Conservation (phyloP, 2,797 vertebrate species). For the Sebastes vulpes region DNA sequence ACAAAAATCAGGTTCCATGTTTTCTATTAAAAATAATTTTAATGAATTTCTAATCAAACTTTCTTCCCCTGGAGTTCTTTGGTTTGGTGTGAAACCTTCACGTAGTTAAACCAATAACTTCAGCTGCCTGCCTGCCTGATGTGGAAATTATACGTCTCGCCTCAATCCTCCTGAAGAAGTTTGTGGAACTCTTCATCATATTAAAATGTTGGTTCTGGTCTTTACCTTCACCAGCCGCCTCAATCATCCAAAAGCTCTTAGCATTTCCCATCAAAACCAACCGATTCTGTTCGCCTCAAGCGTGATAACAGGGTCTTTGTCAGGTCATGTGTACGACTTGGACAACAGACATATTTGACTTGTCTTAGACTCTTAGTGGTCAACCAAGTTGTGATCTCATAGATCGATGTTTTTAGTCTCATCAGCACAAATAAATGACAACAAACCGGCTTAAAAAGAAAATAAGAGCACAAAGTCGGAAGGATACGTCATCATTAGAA, state of each 20-base stretch:
- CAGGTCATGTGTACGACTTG: neutral
- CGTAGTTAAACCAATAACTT: slow-evolving; percentile 20
- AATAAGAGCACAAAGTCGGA: no score
- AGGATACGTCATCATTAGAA: no score
- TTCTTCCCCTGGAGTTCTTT: slow-evolving; percentile 25
- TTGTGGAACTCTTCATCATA: slow-evolving; percentile 3
- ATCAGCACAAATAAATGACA: no score
- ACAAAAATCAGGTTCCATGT: slow-evolving; percentile 6
- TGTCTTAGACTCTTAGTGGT: neutral
- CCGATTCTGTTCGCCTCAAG: neutral
- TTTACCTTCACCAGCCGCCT: neutral
- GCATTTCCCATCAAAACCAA: neutral
- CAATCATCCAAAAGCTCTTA: neutral
- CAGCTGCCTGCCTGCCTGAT: no score
- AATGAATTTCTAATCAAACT: slow-evolving; percentile 51
- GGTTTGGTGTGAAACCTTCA: neutral
- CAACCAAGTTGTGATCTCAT: neutral
- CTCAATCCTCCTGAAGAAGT: neutral
- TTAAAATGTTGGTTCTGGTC: neutral
- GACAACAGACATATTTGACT: neutral
- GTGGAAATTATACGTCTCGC: neutral
- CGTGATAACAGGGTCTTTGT: neutral
- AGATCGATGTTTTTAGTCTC: no score
- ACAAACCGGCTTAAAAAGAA: no score
- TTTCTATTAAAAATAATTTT: slow-evolving; percentile 30